A percentile compares a stretch with the other conserved stretches of the same genome.
Conservation (phyloP, 2,888 invertebrate genomes). For the Notodonta dromedarius region DNA sequence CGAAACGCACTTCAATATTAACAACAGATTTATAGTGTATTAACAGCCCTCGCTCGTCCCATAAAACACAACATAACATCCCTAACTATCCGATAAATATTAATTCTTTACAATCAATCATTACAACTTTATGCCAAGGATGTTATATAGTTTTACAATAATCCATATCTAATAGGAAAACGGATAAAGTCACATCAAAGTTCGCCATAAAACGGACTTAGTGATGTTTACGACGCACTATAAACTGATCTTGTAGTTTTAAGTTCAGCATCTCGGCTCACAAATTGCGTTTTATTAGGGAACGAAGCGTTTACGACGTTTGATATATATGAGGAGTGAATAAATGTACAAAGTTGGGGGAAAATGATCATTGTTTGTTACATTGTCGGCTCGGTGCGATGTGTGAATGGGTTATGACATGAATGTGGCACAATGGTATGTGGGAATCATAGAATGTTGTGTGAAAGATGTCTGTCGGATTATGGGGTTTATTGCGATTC, state of each 20-base stretch:
- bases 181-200: constrained; percentile 63
- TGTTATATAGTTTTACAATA: constrained; percentile 48
- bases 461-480: constrained; percentile 1
- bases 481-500: not conserved
- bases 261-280: constrained; percentile 67
- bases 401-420: constrained; percentile 16
- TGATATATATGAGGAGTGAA: constrained; percentile 49
- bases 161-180: constrained; percentile 54
- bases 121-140: constrained; percentile 47
- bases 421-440: constrained; percentile 19
- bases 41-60: constrained; percentile 13
- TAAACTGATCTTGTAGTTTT: constrained; percentile 71
- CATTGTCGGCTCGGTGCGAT: constrained; percentile 19
- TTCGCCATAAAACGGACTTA: constrained; percentile 60
- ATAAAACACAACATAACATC: constrained; percentile 15
- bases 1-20: constrained; percentile 10
- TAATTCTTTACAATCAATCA: constrained; percentile 50
- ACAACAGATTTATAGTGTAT: constrained; percentile 20
- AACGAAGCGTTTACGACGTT: constrained; percentile 66
- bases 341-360: constrained; percentile 47
- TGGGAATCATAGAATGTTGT: constrained; percentile 17
- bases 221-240: constrained; percentile 62
- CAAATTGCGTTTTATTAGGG: constrained; percentile 75
- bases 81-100: constrained; percentile 26
- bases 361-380: constrained; percentile 38